Conservation (phyloP, 2,113 vertebrate genomes). For the Callocephalon fimbriatum region DNA sequence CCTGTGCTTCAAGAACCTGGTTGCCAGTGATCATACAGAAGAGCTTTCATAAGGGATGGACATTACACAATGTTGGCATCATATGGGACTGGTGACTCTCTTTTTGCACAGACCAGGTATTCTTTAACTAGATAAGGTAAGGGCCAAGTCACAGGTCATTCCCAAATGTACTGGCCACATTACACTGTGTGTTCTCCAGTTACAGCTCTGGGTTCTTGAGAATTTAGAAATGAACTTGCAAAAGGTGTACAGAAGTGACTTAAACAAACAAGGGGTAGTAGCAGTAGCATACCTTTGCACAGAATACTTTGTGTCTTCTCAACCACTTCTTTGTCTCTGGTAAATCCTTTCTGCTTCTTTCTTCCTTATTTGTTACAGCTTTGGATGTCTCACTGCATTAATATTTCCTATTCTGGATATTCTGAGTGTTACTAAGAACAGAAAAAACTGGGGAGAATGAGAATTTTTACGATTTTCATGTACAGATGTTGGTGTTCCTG, state of each 20-base stretch:
- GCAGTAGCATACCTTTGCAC: not conserved
- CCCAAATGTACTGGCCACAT: not conserved
- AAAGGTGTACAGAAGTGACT: not conserved
- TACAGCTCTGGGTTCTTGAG: not conserved
- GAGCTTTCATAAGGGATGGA: not conserved
- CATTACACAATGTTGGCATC: not conserved
- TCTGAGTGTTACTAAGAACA: not conserved
- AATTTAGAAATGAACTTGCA: not conserved
- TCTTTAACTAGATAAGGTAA: not conserved
- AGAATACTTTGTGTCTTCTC: not conserved
- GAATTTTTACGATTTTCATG: not conserved
- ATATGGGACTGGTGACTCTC: not conserved
- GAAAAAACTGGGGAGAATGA: not conserved
- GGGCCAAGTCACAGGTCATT: not conserved
- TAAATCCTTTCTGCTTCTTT: not conserved
- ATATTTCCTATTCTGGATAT: not conserved
- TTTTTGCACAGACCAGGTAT: not conserved
- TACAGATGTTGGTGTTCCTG: not conserved
- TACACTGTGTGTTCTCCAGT: not conserved
- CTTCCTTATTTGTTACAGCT: not conserved
- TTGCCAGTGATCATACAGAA: not conserved
- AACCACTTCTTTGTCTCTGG: not conserved
- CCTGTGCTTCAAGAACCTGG: not conserved
- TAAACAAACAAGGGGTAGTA: not conserved
- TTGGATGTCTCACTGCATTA: not conserved